These are phyloP conservation scores for Macrotrachela quadricornifera DNA, from an alignment of 1,140 invertebrate genomes.

Conservation along the genomic window DNA sequence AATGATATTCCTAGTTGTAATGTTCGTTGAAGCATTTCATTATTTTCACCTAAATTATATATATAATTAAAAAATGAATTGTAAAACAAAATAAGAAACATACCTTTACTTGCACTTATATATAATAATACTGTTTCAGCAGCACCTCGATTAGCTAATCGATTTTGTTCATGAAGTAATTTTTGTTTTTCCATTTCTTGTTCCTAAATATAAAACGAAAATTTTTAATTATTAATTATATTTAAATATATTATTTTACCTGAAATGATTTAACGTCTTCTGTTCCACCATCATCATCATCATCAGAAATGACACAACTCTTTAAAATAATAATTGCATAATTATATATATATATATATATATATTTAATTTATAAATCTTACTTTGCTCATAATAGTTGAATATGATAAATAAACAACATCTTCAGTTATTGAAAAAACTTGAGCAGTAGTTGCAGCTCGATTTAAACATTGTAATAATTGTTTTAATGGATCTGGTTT, in stretches of 20 bases:
- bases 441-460: conserved; percentile 70
- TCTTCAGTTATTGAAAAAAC: too few relatives aligned
- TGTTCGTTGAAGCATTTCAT: conserved; percentile 94
- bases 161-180: conserved; percentile 78
- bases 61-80: too few relatives aligned
- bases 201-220: conserved; percentile 50
- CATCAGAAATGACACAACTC: conserved; percentile 57
- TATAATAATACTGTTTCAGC: conserved; percentile 96
- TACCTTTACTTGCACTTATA: conserved; percentile 75
- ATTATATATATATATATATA: too few relatives aligned
- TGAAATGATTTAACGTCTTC: conserved; percentile 20
- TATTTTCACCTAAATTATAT: conserved; percentile 27
- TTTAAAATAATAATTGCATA: neutral
- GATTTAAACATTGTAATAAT: conserved; percentile 82
- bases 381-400: conserved; percentile 3
- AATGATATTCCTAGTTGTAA: conserved; percentile 91
- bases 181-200: conserved; percentile 98
- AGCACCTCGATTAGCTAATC: conserved; percentile 77
- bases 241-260: conserved; percentile 24
- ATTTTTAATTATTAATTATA: conserved; percentile 9
- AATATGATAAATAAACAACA: too few relatives aligned
- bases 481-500: conserved; percentile 87
- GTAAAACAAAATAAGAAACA: too few relatives aligned
- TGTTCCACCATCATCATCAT: conserved; percentile 62
- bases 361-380: too few relatives aligned